Evolutionary conservation across 2,888 invertebrate genomes (phyloP).

Genomic region (Marronus borbonicus): DNA sequence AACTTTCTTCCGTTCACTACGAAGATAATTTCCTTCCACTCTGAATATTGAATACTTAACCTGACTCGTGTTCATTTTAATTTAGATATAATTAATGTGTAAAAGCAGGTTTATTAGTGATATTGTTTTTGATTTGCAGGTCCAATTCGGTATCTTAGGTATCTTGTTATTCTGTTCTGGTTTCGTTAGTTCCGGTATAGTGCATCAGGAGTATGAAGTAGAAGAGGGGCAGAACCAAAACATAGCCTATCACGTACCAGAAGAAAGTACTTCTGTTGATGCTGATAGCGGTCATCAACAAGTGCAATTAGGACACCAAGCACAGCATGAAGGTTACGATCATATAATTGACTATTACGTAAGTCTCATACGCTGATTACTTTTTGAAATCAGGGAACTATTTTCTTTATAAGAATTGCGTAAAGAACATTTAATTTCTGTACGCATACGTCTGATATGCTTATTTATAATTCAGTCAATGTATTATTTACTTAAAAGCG

Average conservation of each 20-base stretch:
- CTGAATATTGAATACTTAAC: background rate
- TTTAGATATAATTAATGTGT: no score
- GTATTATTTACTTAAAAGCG: no score
- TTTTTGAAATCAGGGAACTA: no score
- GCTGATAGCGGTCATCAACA: constrained; percentile 34
- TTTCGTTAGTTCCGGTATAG: constrained; percentile 18
- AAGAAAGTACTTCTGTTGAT: constrained; percentile 54
- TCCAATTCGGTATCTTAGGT: background rate
- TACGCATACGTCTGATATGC: background rate
- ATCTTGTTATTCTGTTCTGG: constrained; percentile 3
- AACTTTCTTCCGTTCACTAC: constrained; percentile 2
- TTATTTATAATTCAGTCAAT: no score
- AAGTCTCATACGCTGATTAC: constrained; percentile 48
- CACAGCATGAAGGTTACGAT: constrained; percentile 53
- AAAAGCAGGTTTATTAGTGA: no score
- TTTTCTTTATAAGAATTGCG: no score
- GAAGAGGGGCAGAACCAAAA: constrained; percentile 33
- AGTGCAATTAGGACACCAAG: constrained; percentile 11
- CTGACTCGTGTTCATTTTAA: background rate
- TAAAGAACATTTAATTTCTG: background rate
- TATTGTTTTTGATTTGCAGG: background rate
- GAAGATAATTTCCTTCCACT: background rate
- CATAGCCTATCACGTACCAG: constrained; percentile 54
- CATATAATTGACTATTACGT: constrained; percentile 59
- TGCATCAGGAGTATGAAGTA: constrained; percentile 7